These are phyloP conservation scores for Anabas testudineus DNA, from an alignment of 2,797 vertebrate species.

Conservation along the genomic window DNA sequence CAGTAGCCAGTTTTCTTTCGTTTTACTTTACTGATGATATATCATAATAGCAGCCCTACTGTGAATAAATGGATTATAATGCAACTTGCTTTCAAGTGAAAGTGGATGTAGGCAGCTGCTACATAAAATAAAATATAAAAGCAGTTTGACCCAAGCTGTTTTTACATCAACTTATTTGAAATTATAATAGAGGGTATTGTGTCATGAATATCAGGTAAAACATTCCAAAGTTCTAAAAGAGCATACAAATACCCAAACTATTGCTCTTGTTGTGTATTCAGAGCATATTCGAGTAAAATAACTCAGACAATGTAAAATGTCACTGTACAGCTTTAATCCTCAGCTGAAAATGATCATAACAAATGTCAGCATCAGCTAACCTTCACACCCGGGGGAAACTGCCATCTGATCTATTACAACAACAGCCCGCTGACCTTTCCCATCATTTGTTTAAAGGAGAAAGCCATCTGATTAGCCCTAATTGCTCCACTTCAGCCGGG, in stretches of 20 bases:
- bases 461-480: conserved; percentile 65
- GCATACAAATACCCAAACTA: neutral
- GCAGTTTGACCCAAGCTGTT: neutral
- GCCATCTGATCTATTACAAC: conserved; percentile 75
- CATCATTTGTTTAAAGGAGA: conserved; percentile 68
- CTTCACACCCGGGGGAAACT: conserved; percentile 62
- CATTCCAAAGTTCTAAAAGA: neutral
- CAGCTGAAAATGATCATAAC: conserved; percentile 69
- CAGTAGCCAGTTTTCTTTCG: too few relatives aligned
- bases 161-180: neutral
- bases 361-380: conserved; percentile 78
- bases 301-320: conserved; percentile 68
- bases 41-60: too few relatives aligned
- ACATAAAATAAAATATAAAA: neutral
- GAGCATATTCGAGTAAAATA: conserved; percentile 22
- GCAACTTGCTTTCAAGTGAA: too few relatives aligned
- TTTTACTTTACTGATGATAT: too few relatives aligned
- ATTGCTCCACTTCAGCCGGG: conserved; percentile 60
- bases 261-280: conserved; percentile 30
- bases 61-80: too few relatives aligned
- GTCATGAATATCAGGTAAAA: neutral
- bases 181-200: neutral
- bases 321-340: conserved; percentile 59
- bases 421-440: conserved; percentile 64
- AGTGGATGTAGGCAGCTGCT: neutral